Conservation (phyloP, 2,797 vertebrate species). For the Lindbergichthys nudifrons region DNA sequence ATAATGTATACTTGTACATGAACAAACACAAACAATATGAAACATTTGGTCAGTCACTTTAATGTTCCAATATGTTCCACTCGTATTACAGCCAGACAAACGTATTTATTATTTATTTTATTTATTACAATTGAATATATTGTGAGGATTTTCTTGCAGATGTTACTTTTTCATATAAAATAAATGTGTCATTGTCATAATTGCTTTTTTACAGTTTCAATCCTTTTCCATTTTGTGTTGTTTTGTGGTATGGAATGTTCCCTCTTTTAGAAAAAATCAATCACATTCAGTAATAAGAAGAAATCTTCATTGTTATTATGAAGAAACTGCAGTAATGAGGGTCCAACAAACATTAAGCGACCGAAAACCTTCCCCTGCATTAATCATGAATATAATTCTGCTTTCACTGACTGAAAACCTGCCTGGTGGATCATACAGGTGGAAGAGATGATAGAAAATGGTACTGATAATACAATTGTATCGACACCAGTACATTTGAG, state of each 20-base stretch:
- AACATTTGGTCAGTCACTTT: neutral
- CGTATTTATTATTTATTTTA: conserved; percentile 32
- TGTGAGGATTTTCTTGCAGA: neutral
- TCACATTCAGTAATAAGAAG: neutral
- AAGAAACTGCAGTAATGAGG: neutral
- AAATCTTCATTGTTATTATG: neutral
- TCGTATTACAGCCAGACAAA: neutral
- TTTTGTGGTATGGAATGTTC: neutral
- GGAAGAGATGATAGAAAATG: neutral
- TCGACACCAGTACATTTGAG: too few species aligned
- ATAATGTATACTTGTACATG: conserved; percentile 18
- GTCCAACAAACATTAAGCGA: neutral
- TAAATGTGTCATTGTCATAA: conserved; percentile 12
- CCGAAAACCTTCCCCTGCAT: neutral
- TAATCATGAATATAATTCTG: neutral
- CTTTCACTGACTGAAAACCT: neutral
- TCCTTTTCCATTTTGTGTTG: neutral
- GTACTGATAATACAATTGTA: neutral
- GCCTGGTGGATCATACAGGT: neutral
- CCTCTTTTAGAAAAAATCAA: neutral
- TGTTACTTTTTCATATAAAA: conserved; percentile 28
- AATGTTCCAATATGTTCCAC: neutral
- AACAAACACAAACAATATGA: conserved; percentile 21
- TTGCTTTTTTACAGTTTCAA: neutral
- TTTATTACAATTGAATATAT: conserved; percentile 26